Base-by-base conservation (phyloP, 2,888 invertebrate species). In the Osmoderma eremita region DNA sequence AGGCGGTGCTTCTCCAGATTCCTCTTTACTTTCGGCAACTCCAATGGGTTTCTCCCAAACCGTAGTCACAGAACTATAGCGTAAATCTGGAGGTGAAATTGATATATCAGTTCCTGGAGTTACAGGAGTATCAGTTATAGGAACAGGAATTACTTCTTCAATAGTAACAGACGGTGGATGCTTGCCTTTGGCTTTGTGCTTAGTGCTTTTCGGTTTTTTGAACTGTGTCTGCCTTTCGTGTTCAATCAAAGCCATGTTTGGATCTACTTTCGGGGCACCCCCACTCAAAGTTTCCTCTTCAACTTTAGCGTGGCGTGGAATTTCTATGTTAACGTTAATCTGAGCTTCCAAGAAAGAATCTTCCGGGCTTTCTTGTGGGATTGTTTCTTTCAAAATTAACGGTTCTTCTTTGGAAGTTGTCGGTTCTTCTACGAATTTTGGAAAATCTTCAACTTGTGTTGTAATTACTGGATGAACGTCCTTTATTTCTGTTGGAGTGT, bases 101-200 rank as follows among this genome's bases (percentile, higher is more conserved):
- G 58, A 77, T 73, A 63, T 70, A 67, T 85, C 84, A 1, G 83
- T 80, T 1, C 81, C 81, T 2, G 85, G 85, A n/a, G 84, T 85
- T 49, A 85, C 76, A 12, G 85, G 85, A 38, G 83, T 81, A 67
- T 83, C 83, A 2, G 82, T 76, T 42, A 83, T 77, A 71, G 83
- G 82, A 0, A 79, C 80, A 5, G 85, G 83, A 51, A 82, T 76
- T 0, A 85, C 82, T 76, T 86, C 85, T 76, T 86, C 86, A 63
- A 86, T 86, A 61, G 84, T 85, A 1, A 86, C 84, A 1, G 84
- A 81, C 1, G 84, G 80, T 0, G 82, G 82, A 39, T 84, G 82
- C 72, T 81, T 82, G 13, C 76, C 73, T 69, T 81, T 81, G 3
- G 71, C 63, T 75, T 79, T 80, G 2, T 75, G 69, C 75, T 80